phyloP scores from a whole-genome alignment of 1,140 invertebrate species.

The Neodiprion lecontei region DNA sequence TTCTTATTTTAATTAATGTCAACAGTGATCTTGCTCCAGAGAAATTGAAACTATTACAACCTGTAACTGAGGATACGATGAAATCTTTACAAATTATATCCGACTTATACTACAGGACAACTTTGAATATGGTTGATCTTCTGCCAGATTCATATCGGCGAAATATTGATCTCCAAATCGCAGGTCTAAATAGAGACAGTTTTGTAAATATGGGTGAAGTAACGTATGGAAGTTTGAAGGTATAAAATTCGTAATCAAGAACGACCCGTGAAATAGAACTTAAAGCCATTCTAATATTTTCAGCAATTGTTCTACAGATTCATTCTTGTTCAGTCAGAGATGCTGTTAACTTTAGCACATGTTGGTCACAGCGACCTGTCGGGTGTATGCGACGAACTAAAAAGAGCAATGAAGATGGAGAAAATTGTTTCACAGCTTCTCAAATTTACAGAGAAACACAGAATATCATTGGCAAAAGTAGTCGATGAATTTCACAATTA shows the following conservation, averaged over 20 bases:
- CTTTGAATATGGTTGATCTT: slow-evolving; percentile 34
- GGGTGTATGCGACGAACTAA: slow-evolving; percentile 24
- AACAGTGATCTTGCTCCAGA: slow-evolving; percentile 38
- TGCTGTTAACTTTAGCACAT: slow-evolving; percentile 46
- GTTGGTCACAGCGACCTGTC: slow-evolving; percentile 35
- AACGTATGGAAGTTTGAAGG: slow-evolving; percentile 45
- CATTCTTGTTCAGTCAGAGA: slow-evolving; percentile 53
- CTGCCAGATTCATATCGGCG: slow-evolving; percentile 30
- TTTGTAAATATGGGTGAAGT: slow-evolving; percentile 43
- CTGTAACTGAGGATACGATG: slow-evolving; percentile 40
- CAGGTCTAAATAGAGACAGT: slow-evolving; percentile 36
- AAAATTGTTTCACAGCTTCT: slow-evolving; percentile 35
- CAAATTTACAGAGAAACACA: slow-evolving; percentile 29
- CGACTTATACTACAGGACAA: slow-evolving; percentile 36
- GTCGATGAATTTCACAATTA: slow-evolving; percentile 39
- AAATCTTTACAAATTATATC: slow-evolving; percentile 44
- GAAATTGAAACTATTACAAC: slow-evolving; percentile 43
- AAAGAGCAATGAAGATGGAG: slow-evolving; percentile 35
- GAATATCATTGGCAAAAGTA: slow-evolving; percentile 35
- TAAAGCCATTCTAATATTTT: slow-evolving; percentile 24
- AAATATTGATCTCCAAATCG: slow-evolving; percentile 34
- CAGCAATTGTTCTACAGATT: slow-evolving; percentile 53
- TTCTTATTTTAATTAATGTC: slow-evolving; percentile 22
- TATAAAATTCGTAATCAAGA: slow-evolving; percentile 23
- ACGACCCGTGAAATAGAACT: slow-evolving; percentile 19